Evolutionary conservation across 2,888 invertebrate genomes (phyloP).

Genomic region (Kryphioiulus occultus): DNA sequence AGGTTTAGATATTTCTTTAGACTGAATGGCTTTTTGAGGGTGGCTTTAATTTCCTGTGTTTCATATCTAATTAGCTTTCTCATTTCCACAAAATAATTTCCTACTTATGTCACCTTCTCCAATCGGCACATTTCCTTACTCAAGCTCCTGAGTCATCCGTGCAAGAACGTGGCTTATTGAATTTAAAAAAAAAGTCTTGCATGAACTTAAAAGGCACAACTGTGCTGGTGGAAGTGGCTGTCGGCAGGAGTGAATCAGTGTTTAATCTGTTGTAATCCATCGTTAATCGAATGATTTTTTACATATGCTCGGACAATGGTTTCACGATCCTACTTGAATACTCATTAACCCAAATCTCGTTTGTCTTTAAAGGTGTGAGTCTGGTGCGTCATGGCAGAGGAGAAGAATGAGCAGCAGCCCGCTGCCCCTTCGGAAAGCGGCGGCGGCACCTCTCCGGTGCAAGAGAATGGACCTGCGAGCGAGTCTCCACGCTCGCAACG

Average conservation of each 20-base stretch:
- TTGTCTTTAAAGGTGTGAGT: constrained; percentile 31
- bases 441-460: constrained; percentile 47
- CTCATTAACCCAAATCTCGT: background rate
- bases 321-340: too few relatives aligned
- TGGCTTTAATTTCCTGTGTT: background rate
- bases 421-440: constrained; percentile 46
- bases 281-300: too few relatives aligned
- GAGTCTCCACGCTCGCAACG: constrained; percentile 44
- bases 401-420: constrained; percentile 52
- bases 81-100: background rate
- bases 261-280: too few relatives aligned
- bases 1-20: too few relatives aligned
- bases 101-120: background rate
- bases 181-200: too few relatives aligned
- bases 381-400: constrained; percentile 53
- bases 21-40: background rate
- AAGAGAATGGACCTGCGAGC: constrained; percentile 53
- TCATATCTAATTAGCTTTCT: background rate
- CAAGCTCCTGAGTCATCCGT: background rate
- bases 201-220: too few relatives aligned
- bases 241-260: too few relatives aligned
- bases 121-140: background rate
- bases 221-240: too few relatives aligned
- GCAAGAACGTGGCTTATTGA: background rate
- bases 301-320: too few relatives aligned